Evolutionary conservation across 1,140 invertebrate species (phyloP), one percentile per base, ranked within the genome.

Genomic region (Ooceraea biroi): DNA sequence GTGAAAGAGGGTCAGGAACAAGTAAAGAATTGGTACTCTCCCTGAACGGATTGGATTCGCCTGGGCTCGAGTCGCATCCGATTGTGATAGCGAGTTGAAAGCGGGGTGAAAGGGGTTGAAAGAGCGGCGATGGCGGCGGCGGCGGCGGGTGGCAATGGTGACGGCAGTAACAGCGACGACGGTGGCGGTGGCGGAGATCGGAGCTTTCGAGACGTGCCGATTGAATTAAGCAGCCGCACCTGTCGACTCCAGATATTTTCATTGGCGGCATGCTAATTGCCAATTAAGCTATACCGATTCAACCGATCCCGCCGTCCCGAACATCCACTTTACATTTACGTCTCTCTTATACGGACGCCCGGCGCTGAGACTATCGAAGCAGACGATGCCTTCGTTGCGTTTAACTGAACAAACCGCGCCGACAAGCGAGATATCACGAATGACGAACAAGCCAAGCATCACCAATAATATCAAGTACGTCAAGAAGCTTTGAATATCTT

Each of bases 171-270:
- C 50, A n/a, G n/a, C 52, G 52, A 55, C 52, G 52, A 52, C 52
- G 61, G 27, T 44, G 58, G 44, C 48, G 30, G 76, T 22, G 65
- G 46, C 61, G 65, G 55, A 77, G 66, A 68, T 80, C 69, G 27
- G 83, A 25, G 68, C 83, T 88, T 87, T 80, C 73, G 63, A 86
- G 87, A 68, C 27, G 73, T 14, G 58, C 46, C 88, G 88, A 89
- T 89, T 87, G 88, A 89, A 89, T 89, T 89, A 89, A 87, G 55
- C 85, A 82, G 85, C 71, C 63, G 66, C 73, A 76, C 78, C 86
- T 90, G 88, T 89, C 90, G 84, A 57, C 83, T 82, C 83, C 90
- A 91, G 90, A 90, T 89, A 87, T 89, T 89, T 91, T 91, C 88
- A 91, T 91, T 83, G 84, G 61, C 82, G 80, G 82, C 78, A 90